These are phyloP conservation scores for Unio pictorum DNA, from an alignment of 2,888 invertebrate species.

Conservation along the genomic window DNA sequence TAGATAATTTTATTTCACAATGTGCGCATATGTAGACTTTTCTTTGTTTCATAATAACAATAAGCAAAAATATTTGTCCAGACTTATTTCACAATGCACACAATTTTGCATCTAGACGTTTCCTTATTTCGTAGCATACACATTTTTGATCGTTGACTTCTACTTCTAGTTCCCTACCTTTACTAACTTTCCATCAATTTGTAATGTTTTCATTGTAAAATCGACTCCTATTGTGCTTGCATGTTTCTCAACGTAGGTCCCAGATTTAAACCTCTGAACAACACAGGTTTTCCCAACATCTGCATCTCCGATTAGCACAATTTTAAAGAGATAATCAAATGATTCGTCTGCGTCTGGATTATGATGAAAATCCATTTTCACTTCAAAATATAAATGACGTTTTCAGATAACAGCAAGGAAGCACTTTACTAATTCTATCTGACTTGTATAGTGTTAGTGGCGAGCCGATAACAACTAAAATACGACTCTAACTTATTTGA, in stretches of 20 bases:
- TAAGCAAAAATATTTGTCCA: too few species aligned
- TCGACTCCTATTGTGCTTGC: conserved; percentile 98
- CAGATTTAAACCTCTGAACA: conserved; percentile 95
- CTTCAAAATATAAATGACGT: not conserved
- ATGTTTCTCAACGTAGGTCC: conserved; percentile 91
- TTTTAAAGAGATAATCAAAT: conserved; percentile 96
- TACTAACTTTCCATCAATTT: conserved; percentile 93
- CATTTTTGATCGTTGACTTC: not conserved
- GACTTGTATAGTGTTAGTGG: too few species aligned
- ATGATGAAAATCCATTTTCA: conserved; percentile 53
- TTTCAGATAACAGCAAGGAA: too few species aligned
- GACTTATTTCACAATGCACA: too few species aligned
- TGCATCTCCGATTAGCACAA: conserved; percentile 86
- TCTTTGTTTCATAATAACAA: too few species aligned
- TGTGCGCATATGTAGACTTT: too few species aligned
- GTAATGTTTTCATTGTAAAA: conserved; percentile 97
- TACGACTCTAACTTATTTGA: too few species aligned
- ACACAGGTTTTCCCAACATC: conserved; percentile 88
- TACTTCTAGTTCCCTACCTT: conserved; percentile 78
- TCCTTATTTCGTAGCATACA: too few species aligned
- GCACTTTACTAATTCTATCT: too few species aligned
- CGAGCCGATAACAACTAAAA: too few species aligned
- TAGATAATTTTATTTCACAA: too few species aligned
- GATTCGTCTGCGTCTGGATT: conserved; percentile 71
- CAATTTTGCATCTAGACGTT: not conserved